phyloP scores from a whole-genome alignment of 2,888 invertebrate species.

The Tyria jacobaeae region DNA sequence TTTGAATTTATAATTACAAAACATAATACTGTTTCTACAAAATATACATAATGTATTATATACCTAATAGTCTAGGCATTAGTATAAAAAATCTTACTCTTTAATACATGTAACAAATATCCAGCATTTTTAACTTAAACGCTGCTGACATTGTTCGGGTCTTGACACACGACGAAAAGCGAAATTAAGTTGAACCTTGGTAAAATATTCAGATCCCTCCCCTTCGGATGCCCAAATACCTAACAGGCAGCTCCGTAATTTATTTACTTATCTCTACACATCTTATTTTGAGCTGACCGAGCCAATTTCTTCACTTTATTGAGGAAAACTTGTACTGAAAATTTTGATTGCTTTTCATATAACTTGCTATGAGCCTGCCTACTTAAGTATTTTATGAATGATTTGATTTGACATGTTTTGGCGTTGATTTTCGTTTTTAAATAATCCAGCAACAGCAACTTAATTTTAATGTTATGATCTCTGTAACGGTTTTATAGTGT shows the following conservation, averaged over 20 bases:
- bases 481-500: too few relatives aligned
- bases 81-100: background rate
- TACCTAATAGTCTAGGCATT: too few relatives aligned
- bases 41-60: background rate
- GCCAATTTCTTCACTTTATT: slow-evolving; percentile 21
- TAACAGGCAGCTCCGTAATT: slow-evolving; percentile 27
- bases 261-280: slow-evolving; percentile 22
- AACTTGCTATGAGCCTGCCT: background rate
- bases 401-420: too few relatives aligned
- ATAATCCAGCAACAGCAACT: too few relatives aligned
- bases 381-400: too few relatives aligned
- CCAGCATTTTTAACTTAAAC: background rate
- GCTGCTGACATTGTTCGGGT: background rate
- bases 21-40: background rate
- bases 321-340: slow-evolving; percentile 8
- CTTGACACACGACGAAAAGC: slow-evolving; percentile 1
- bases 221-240: slow-evolving; percentile 18
- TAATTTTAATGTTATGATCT: too few relatives aligned
- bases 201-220: slow-evolving; percentile 28
- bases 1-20: too few relatives aligned
- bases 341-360: slow-evolving; percentile 1
- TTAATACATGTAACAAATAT: background rate
- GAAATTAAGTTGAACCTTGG: slow-evolving; percentile 10
- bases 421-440: too few relatives aligned
- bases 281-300: slow-evolving; percentile 25